phyloP scores from a whole-genome alignment of 2,797 vertebrate species.

The Centropyge bicolor region DNA sequence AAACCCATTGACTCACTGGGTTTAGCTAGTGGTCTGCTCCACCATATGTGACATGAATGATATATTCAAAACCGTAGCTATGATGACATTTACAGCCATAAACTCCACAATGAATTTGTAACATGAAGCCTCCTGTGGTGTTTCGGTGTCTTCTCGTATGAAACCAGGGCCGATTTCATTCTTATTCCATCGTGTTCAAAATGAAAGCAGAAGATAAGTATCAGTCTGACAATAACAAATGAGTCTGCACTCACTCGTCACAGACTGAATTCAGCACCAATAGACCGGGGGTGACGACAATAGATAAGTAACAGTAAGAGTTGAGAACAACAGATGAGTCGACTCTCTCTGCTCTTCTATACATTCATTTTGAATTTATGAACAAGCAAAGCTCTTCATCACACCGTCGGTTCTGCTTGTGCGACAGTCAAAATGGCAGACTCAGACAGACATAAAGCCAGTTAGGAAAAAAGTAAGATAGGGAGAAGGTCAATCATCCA shows the following conservation, averaged over 20 bases:
- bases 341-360: conserved; percentile 6
- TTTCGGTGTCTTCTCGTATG: neutral
- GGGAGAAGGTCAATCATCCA: conserved; percentile 64
- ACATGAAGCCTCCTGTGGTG: conserved; percentile 2
- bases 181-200: conserved; percentile 3
- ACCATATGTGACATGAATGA: no score
- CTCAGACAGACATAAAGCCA: neutral
- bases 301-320: conserved; percentile 17
- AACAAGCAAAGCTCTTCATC: conserved; percentile 11
- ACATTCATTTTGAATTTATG: conserved; percentile 10
- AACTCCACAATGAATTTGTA: neutral
- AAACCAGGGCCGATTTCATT: neutral
- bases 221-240: conserved; percentile 26
- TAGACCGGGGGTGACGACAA: neutral
- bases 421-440: conserved; percentile 34
- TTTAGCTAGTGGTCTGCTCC: no score
- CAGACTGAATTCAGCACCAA: conserved; percentile 15
- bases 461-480: conserved; percentile 11
- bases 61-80: no score
- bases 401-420: neutral
- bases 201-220: conserved; percentile 19
- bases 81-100: conserved; percentile 8
- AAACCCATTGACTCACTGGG: no score
- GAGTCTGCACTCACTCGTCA: neutral
- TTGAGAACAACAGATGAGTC: conserved; percentile 22